Evolutionary conservation across 2,797 vertebrate genomes (phyloP).

Genomic region (Vultur gryphus): DNA sequence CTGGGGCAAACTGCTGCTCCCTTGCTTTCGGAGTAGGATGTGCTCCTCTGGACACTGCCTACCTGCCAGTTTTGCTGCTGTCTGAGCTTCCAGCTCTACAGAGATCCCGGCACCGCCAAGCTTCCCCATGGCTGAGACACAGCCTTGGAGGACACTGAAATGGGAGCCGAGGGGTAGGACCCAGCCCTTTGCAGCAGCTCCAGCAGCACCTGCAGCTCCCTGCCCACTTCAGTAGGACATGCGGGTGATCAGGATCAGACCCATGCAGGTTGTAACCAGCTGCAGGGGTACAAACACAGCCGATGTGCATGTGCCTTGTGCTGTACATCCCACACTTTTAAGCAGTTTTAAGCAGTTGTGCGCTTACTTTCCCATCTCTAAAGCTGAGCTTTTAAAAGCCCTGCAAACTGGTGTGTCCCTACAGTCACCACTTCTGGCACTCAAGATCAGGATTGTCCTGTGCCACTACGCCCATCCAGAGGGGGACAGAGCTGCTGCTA

Average conservation of each 20-base stretch:
- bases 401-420: fast-evolving
- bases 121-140: not conserved
- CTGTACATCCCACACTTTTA: not conserved
- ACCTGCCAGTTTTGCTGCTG: not conserved
- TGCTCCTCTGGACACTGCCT: not conserved
- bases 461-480: not conserved
- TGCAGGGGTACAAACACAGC: not conserved
- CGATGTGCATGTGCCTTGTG: not conserved
- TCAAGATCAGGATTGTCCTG: not conserved
- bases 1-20: not conserved
- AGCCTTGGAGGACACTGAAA: not conserved
- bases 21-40: fast-evolving
- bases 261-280: not conserved
- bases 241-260: not conserved
- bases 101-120: fast-evolving
- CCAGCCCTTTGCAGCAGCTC: not conserved
- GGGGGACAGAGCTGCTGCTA: not conserved
- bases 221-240: fast-evolving
- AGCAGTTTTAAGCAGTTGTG: not conserved
- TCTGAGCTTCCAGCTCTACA: not conserved
- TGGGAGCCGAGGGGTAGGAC: not conserved
- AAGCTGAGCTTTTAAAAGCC: not conserved
- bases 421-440: not conserved
- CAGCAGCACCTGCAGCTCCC: not conserved
- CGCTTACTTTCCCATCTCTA: not conserved